phyloP scores from a whole-genome alignment of 2,888 invertebrate species.

The Agrenia bidenticulata region DNA sequence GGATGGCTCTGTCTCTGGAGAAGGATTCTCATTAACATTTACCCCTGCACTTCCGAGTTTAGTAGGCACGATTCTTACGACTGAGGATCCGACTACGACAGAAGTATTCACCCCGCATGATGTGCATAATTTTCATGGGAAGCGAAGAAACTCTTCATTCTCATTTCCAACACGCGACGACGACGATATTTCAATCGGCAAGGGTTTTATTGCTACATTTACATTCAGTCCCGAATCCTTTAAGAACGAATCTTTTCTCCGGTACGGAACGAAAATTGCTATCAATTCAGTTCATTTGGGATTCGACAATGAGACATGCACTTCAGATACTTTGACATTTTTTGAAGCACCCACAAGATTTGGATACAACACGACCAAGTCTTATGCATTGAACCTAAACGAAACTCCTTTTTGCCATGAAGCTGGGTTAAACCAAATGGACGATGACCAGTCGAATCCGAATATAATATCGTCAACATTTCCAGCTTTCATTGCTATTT shows the following conservation, averaged over 20 bases:
- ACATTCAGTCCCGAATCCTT: conserved; percentile 6
- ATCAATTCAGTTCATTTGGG: not conserved
- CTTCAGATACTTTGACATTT: conserved; percentile 3
- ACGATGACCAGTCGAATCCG: too few species aligned
- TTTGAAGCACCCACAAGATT: not conserved
- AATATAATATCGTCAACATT: too few species aligned
- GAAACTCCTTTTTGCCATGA: too few species aligned
- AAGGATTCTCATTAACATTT: conserved; percentile 18
- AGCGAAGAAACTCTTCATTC: not conserved
- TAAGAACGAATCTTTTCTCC: not conserved
- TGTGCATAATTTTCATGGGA: not conserved
- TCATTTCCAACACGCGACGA: not conserved
- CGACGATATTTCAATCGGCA: too few species aligned
- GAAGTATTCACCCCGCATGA: not conserved
- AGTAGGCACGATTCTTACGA: not conserved
- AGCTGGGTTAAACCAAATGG: too few species aligned
- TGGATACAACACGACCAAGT: not conserved
- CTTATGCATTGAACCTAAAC: too few species aligned
- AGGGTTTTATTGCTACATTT: not conserved
- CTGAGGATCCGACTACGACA: not conserved
- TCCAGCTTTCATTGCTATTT: conserved; percentile 13
- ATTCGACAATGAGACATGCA: conserved; percentile 4
- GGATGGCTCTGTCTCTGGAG: conserved; percentile 20
- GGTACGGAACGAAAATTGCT: not conserved
- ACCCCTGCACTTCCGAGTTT: not conserved